Percentiles rank a stretch among this genome's conserved stretches.
phyloP scores from a whole-genome alignment of 2,888 invertebrate species.

The Chrysodeixis includens region DNA sequence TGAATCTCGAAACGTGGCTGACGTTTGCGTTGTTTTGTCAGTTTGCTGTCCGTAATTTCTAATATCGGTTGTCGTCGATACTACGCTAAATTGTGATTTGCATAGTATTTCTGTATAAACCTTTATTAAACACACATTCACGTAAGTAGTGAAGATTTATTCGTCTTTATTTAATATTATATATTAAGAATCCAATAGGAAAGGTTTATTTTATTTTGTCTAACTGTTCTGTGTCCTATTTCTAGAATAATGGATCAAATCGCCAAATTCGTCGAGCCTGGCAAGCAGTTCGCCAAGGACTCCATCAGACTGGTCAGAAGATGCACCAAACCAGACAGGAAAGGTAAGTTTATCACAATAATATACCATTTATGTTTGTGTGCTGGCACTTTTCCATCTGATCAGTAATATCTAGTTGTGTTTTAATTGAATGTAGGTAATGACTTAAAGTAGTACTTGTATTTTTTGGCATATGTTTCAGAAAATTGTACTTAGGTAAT shows the following conservation, averaged over 20 bases:
- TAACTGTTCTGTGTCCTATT: conserved; percentile 57
- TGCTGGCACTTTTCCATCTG: conserved; percentile 58
- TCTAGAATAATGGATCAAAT: conserved; percentile 97
- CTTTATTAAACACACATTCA: conserved; percentile 35
- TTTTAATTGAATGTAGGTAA: background rate
- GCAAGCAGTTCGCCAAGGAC: conserved; percentile 99
- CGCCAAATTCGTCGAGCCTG: conserved; percentile 97
- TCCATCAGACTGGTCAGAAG: conserved; percentile 99
- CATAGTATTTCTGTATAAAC: conserved; percentile 38
- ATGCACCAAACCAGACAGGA: conserved; percentile 99
- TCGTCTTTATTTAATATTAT: conserved; percentile 2
- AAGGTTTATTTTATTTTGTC: conserved; percentile 9
- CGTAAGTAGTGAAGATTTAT: conserved; percentile 48
- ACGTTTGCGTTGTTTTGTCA: conserved; percentile 74
- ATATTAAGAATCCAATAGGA: conserved; percentile 8
- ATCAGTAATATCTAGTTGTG: conserved; percentile 18
- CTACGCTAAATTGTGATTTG: conserved; percentile 45
- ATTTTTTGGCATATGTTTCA: conserved; percentile 36
- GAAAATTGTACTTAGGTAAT: background rate
- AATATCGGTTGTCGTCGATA: conserved; percentile 48
- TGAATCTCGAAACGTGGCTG: conserved; percentile 85
- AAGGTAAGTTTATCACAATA: conserved; percentile 90
- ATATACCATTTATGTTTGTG: conserved; percentile 19
- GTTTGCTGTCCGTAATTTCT: conserved; percentile 63
- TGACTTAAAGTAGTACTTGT: conserved; percentile 12